Base-by-base conservation (phyloP, 2,797 vertebrate species). In the Benthosema pterotum region DNA sequence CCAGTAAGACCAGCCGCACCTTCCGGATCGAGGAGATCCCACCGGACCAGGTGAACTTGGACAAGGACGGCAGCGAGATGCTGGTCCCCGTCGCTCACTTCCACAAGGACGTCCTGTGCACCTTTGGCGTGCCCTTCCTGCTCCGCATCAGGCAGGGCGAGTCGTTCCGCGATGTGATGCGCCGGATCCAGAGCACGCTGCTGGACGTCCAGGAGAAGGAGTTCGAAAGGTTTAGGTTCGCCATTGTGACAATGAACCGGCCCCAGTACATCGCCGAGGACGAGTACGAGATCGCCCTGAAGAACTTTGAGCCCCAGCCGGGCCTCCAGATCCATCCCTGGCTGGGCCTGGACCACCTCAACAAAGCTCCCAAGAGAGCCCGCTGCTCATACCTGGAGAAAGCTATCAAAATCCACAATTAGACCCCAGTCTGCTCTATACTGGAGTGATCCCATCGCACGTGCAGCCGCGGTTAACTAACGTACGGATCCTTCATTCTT, bases 381-480 rank as follows among this genome's bases (percentile, higher is more conserved):
- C 95, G 96, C 93, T 99, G 98, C 94, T 97, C 97, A 62, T 99
- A 99, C 93, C 95, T 99, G 94, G 98, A 99, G 92, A 99, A 99
- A 94, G 97, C 98, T 87, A 99, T 99, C 95, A 99, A 99, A 93
- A 99, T 99, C 91, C 98, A 99, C 94, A 99, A 99, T 96, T 99
- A 95, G 98, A 85, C 82, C 82, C 2, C 3, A 81, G 83, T 77
- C 84, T 13, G 42, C 55, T 13, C 19, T 14, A 4, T 25, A 25
- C 5, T 25, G 22, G 22, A 25, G 22, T 25, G 5, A 25, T 25
- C 22, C 22, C 3, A 25, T 25, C 22, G 22, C 1, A 3, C 22
- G 5, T 5, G 5, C 5, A 25, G 22, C 22, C 22, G 22, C 5
- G 22, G 22, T 42, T 70, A 67, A 67, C 74, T 16, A n/a, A n/a